phyloP scores from a whole-genome alignment of 2,797 vertebrate genomes.

The Podarcis lilfordi region DNA sequence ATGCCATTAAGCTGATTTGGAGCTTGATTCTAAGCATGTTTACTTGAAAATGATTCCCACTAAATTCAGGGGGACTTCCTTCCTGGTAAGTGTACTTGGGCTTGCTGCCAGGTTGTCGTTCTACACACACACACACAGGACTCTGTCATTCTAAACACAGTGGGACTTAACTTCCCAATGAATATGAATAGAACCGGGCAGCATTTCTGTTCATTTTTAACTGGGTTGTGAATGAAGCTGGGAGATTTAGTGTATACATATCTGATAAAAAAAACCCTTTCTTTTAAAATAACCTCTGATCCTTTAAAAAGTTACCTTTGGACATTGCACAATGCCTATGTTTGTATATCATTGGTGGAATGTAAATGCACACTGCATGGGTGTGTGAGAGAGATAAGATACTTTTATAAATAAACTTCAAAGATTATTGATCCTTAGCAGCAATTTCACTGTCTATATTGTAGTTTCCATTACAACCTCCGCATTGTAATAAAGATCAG shows the following conservation, averaged over 20 bases:
- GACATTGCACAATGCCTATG: neutral
- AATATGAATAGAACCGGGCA: neutral
- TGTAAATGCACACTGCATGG: neutral
- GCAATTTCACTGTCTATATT: neutral
- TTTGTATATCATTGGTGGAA: neutral
- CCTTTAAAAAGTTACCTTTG: neutral
- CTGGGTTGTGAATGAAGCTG: neutral
- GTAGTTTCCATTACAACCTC: neutral
- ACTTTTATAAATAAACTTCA: constrained; percentile 15
- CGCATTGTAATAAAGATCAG: constrained; percentile 22
- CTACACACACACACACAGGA: neutral
- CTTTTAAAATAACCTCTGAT: neutral
- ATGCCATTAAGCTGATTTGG: constrained; percentile 2
- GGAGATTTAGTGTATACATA: neutral
- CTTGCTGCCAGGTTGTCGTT: neutral
- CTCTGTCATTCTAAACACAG: neutral
- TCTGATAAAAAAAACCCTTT: neutral
- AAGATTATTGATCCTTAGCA: constrained; percentile 18
- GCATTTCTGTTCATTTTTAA: neutral
- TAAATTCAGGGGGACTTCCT: neutral
- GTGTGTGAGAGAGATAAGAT: neutral
- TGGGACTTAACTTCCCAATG: neutral
- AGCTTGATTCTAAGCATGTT: constrained; percentile 13
- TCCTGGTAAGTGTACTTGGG: neutral
- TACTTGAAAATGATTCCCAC: neutral